phyloP scores from a whole-genome alignment of 2,113 vertebrate species.

The Rafetus swinhoei region DNA sequence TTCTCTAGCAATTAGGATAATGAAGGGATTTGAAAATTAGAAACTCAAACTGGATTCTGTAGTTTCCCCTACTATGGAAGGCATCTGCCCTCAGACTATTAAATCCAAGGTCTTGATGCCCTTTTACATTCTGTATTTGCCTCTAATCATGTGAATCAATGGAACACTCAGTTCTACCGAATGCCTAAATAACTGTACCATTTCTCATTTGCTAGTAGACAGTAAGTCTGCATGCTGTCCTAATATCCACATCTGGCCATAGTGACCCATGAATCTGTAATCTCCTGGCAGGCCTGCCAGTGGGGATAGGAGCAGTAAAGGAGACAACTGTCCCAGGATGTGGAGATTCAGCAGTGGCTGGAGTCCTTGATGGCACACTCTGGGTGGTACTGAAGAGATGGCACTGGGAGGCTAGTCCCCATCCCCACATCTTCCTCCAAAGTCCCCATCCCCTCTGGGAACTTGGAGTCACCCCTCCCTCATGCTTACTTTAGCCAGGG shows the following conservation, averaged over 20 bases:
- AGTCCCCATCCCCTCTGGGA: no score
- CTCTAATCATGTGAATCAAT: neutral
- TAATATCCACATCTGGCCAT: neutral
- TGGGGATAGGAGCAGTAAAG: no score
- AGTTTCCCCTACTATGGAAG: neutral
- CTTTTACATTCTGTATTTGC: neutral
- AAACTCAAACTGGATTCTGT: neutral
- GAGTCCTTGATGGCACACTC: no score
- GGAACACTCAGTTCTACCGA: neutral
- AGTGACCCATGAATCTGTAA: neutral
- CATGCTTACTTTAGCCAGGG: no score
- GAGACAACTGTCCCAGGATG: no score
- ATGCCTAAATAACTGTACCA: neutral
- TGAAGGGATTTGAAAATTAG: neutral
- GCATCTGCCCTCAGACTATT: neutral
- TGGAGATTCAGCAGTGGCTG: no score
- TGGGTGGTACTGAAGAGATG: no score
- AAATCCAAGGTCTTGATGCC: neutral
- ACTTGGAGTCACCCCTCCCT: no score
- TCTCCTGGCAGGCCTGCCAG: no score
- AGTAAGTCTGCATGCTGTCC: neutral
- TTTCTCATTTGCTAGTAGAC: neutral
- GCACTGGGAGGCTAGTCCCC: no score
- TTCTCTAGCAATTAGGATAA: neutral
- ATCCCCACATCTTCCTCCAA: no score